Base-by-base conservation (phyloP, 2,113 vertebrate species). In the Perccottus glenii region DNA sequence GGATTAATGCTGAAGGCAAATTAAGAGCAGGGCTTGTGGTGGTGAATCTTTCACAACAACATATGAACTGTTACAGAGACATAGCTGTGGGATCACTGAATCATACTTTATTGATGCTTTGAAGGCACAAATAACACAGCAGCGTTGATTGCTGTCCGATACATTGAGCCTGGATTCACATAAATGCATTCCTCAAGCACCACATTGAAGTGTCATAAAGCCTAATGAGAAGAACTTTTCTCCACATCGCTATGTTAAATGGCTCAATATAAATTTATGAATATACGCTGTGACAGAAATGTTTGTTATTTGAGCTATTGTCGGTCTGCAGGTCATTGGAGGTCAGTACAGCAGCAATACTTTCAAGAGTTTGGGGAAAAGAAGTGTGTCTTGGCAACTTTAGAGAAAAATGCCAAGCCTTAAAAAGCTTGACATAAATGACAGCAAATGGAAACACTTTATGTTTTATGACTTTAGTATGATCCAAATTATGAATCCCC, bases 71-170 rank as follows among this genome's bases (percentile, higher is more conserved):
- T 73, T 27, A 27, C 75, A 56, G 38, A 46, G 35, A 55, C 74
- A 67, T 59, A 53, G 58, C 66, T 78, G 86, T 60, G 77, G 83
- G 71, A 77, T 74, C 68, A 15, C 78, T 86, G 60, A 78, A 85
- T 88, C 82, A 85, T 75, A 83, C 64, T 81, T 77, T 85, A 83
- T 83, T 78, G 78, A 76, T 19, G 52, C 77, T 81, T 77, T 85
- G 75, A 85, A 86, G 75, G 73, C 64, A 43, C 52, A 82, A 80
- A 84, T 80, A 73, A 83, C 72, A 78, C 50, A 58, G 32, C 60
- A 6, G 66, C 49, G 67, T 65, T 74, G 78, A 85, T 82, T 61
- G 62, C 65, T 10, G 51, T 48, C 55, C 64, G 11, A 75, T 74
- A 62, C 73, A 70, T 73, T 73, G 83, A 71, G 65, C 62, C 12